Evolutionary conservation across 2,888 invertebrate genomes (phyloP), one percentile per base, ranked within the genome.

Genomic region (Lampropteryx suffumata): DNA sequence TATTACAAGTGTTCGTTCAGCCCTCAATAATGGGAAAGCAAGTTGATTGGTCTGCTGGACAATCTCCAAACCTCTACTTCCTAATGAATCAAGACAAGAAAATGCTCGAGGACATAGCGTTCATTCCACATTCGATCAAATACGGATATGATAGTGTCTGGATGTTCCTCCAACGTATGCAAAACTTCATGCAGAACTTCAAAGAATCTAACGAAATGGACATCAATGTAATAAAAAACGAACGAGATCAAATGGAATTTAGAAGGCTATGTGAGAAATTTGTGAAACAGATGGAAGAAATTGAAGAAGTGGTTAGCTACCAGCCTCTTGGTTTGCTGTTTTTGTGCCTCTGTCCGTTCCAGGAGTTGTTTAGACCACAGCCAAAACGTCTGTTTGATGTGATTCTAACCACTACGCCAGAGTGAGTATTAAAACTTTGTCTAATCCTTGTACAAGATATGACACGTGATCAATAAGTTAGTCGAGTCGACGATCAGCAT

Each of bases 11-110:
- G 42, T 97, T 96, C 66, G 96, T 95, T 2, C 93, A 94, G 93
- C 97, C 97, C 0, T 92, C 94, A 11, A 95, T 97, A 55, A 96
- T 97, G 92, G 95, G 94, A 11, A 95, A 95, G 67, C 92, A 94
- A 69, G 95, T 96, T 62, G 94, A 95, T 33, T 92, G 95, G 73
- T 92, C 95, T 0, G 94, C 94, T 46, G 95, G 95, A 1, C 89
- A 91, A 21, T 93, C 96, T 0, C 96, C 97, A 0, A 92, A 93
- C 54, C 82, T 97, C 26, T 85, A 91, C 30, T 93, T 93, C 63
- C 91, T 96, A 42, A 87, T 97, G 71, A 91, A 92, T 44, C 93
- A 93, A 57, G 96, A 97, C 75, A 84, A 87, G 39, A 65, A 84
- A 13, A 84, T 95, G 71, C 67, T 91, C 39, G 78, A 78, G 0